Evolutionary conservation across 2,888 invertebrate species (phyloP), one percentile per base, ranked within the genome.

Genomic region (Eubasilissa splendida): DNA sequence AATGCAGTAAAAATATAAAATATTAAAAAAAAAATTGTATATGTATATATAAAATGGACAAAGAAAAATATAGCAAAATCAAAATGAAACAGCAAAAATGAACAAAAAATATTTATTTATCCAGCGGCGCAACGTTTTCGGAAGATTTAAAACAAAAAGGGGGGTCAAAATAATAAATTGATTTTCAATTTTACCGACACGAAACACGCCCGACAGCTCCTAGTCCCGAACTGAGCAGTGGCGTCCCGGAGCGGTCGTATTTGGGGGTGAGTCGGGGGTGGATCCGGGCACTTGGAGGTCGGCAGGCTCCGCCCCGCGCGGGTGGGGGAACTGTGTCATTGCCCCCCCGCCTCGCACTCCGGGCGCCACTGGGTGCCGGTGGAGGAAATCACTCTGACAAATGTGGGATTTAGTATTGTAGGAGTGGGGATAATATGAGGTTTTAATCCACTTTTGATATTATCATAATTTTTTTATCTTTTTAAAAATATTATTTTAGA

Each of bases 231-330:
- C 68, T 79, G 68, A 70, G 75, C 60, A 50, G 66, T 22, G 73
- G 63, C 60, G 56, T 3, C 9, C 33, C 50, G 76, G 52, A 42
- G 76, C 11, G 14, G 50, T 22, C 14, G 54, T n/a, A 12, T 14
- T 42, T 10, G 74, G 60, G 56, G 54, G 63, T n/a, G 50, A 12
- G 74, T 14, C 9, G 59, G 14, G 53, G 77, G 77, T 59, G 77
- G 77, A n/a, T 70, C 33, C 70, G 77, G 77, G 53, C 77, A 31
- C 53, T 22, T 70, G 54, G 79, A 79, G 79, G 79, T 79, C 75
- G 75, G 42, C 11, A 53, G 53, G 52, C 79, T n/a, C 68, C 79
- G 63, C 79, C 79, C 75, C 3, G 31, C 42, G 50, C 4, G n/a
- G 50, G n/a, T 0, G n/a, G 50, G 53, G 50, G 53, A 77, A 68